A percentile compares a stretch with the other conserved stretches of the same genome.
Evolutionary conservation across 2,113 vertebrate genomes (phyloP).

Genomic region (Condylura cristata): DNA sequence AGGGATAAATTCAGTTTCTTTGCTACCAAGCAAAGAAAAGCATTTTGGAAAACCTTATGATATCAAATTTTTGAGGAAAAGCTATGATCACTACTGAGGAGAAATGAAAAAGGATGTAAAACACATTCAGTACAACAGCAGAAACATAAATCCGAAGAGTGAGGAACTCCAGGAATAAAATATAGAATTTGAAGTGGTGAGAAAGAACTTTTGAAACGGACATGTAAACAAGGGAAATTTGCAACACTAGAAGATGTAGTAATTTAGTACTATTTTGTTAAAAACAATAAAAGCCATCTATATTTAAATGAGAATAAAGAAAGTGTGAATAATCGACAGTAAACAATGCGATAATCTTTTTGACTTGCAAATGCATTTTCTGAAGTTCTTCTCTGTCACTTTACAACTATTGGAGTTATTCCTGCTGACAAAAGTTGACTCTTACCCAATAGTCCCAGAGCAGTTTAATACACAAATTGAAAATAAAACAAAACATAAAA

Average conservation of each 20-base stretch:
- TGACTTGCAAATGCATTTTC: conserved; percentile 59
- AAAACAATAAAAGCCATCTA: conserved; percentile 58
- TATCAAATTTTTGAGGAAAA: conserved; percentile 19
- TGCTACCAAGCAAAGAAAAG: neutral
- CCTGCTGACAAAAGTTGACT: neutral
- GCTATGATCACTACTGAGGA: conserved; percentile 8
- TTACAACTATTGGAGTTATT: conserved; percentile 38
- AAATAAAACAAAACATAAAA: conserved; percentile 56
- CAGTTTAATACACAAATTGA: conserved; percentile 56
- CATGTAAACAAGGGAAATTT: conserved; percentile 41
- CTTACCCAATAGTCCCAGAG: neutral
- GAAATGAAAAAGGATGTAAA: neutral
- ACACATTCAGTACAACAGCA: neutral
- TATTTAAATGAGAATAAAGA: conserved; percentile 67
- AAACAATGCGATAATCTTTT: conserved; percentile 31
- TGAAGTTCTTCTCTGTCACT: conserved; percentile 46
- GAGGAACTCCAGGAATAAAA: neutral
- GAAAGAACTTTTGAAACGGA: conserved; percentile 42
- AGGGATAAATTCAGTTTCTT: neutral
- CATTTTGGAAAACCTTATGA: conserved; percentile 38
- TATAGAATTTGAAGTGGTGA: conserved; percentile 30
- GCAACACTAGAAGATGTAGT: neutral
- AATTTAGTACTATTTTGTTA: conserved; percentile 65
- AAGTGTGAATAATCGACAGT: conserved; percentile 33
- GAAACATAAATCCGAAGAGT: neutral